A percentile compares a stretch with the other conserved stretches of the same genome.
phyloP scores from a whole-genome alignment of 53 echinoderm and acorn worm species.

The Glandiceps talaboti region DNA sequence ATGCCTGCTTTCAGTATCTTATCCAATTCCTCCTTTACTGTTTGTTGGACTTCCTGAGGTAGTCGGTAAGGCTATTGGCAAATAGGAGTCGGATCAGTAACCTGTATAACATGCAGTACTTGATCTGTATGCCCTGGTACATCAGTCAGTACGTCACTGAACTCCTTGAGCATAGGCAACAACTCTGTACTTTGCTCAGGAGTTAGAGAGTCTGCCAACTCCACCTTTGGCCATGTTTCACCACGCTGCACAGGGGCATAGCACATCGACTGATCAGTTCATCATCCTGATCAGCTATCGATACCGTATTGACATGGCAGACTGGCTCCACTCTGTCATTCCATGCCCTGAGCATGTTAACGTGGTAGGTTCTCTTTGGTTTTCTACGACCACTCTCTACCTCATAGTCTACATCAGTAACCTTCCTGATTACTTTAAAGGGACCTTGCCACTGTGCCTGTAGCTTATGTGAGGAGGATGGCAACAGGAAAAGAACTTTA shows the following conservation, averaged over 20 bases:
- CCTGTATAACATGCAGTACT: not conserved
- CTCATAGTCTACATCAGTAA: not conserved
- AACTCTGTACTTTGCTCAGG: not conserved
- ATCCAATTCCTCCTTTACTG: not conserved
- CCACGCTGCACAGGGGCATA: not conserved
- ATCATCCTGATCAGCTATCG: not conserved
- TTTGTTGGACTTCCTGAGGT: not conserved
- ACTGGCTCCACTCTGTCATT: not conserved
- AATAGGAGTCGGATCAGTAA: not conserved
- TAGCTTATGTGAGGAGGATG: not conserved
- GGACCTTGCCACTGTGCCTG: not conserved
- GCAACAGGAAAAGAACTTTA: not conserved
- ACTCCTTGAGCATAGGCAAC: not conserved
- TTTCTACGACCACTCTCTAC: not conserved
- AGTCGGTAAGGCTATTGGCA: not conserved
- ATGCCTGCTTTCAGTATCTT: not conserved
- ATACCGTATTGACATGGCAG: not conserved
- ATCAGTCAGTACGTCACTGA: not conserved
- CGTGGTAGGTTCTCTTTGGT: not conserved
- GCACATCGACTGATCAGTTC: too few relatives aligned
- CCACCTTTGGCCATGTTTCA: not conserved
- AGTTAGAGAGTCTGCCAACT: not conserved
- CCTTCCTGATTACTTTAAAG: not conserved
- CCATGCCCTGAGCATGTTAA: not conserved
- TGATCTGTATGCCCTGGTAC: not conserved